Base-by-base conservation (phyloP, 1,140 invertebrate genomes). In the Lucilia sericata region DNA sequence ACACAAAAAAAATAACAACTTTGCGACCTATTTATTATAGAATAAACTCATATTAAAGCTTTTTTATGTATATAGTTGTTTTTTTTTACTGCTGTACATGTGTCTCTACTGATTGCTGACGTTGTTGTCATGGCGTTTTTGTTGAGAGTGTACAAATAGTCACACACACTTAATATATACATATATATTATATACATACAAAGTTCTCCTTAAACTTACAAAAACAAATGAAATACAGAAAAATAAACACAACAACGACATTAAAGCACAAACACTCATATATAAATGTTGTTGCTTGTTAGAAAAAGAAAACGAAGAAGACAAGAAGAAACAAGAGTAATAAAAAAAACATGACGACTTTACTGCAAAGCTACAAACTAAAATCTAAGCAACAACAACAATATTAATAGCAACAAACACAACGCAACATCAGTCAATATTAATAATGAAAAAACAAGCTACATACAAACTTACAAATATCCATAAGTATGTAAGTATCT, bases 321-420 rank as follows among this genome's bases (percentile, higher is more conserved):
- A 30, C 25, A 30, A 74, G 19, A 19, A 25, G 19, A 21, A 21
- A 30, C 25, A 30, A 74, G 19, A 19, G 19, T 2, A 21, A 21
- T 21, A 74, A 21, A 74, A 30, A 74, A 74, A 76, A 76, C 74
- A 76, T 76, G 74, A 76, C 74, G 74, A 42, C 51, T 76, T n/a
- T 76, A 76, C 74, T 76, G 74, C 74, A 76, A 76, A 76, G 74
- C 74, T 76, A 76, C 74, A 76, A 76, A 76, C 30, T 34, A 42
- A 74, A 74, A 74, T 13, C 74, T 74, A 74, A 17, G n/a, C 74
- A 76, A 42, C 74, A 76, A 76, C 34, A 17, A 76, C 30, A 76
- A 76, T 36, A 76, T 5, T 12, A 42, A 42, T 30, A 42, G 8
- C 30, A 14, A 76, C 74, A 76, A 42, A 76, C 47, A 10, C 42